Evolutionary conservation across 1,140 invertebrate genomes (phyloP).

Genomic region (Drosophila rufa): DNA sequence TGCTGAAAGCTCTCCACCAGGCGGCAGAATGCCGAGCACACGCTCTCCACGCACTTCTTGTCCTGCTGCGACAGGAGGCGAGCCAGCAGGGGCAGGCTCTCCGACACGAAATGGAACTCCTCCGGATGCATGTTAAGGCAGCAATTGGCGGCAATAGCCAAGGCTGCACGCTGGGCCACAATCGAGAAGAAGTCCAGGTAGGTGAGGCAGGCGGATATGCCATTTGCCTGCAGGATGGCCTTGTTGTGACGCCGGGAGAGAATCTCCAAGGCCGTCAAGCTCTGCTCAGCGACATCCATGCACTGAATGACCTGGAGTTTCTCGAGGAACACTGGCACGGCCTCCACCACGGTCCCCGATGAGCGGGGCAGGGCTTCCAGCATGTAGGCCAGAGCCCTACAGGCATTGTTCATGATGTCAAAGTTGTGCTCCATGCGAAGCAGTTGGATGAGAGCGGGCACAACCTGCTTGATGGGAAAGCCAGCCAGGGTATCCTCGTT

Average conservation of each 20-base stretch:
- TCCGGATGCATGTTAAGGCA: conserved; percentile 97
- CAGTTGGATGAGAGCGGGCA: conserved; percentile 95
- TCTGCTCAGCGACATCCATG: conserved; percentile 99
- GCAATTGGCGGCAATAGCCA: conserved; percentile 98
- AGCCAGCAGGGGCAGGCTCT: conserved; percentile 94
- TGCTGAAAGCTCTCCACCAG: conserved; percentile 98
- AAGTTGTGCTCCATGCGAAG: conserved; percentile 98
- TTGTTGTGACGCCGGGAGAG: conserved; percentile 98
- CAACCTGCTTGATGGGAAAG: conserved; percentile 98
- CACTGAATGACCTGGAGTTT: conserved; percentile 99
- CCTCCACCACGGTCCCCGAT: conserved; percentile 97
- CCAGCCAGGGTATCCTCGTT: conserved; percentile 99
- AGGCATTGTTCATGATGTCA: conserved; percentile 99
- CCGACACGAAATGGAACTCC: conserved; percentile 96
- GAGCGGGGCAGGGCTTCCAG: conserved; percentile 99
- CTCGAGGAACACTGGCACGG: conserved; percentile 97
- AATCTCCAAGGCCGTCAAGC: conserved; percentile 98
- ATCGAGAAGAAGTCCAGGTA: conserved; percentile 99
- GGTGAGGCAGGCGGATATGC: conserved; percentile 97
- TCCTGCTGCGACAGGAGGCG: conserved; percentile 95
- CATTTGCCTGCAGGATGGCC: conserved; percentile 96
- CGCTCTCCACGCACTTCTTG: conserved; percentile 98
- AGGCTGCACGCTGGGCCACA: conserved; percentile 96
- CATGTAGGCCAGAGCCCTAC: conserved; percentile 99
- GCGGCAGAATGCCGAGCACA: conserved; percentile 97